phyloP scores from a whole-genome alignment of 2,113 vertebrate species.

The Uria lomvia region DNA sequence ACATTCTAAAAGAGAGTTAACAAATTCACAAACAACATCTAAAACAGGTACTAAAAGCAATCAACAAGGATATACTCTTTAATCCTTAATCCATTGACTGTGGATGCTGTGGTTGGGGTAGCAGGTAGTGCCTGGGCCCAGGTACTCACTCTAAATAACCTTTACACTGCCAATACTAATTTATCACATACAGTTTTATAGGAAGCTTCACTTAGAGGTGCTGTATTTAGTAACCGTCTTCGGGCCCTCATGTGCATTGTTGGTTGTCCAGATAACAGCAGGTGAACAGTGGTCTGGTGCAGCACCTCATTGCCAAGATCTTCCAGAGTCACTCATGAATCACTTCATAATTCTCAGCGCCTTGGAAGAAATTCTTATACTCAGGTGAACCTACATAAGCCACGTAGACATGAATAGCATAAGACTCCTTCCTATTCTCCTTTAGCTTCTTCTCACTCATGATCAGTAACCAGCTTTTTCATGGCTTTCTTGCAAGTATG shows the following conservation, averaged over 20 bases:
- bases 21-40: not conserved
- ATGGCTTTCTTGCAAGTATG: not conserved
- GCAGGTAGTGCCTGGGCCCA: not conserved
- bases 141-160: not conserved
- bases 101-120: not conserved
- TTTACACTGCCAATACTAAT: not conserved
- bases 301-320: not conserved
- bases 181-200: not conserved
- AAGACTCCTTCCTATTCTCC: not conserved
- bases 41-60: not conserved
- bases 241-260: not conserved
- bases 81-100: not conserved
- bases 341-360: not conserved
- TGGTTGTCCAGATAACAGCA: not conserved
- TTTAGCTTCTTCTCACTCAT: not conserved
- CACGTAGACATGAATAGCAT: not conserved
- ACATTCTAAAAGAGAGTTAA: not conserved
- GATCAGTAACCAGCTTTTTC: not conserved
- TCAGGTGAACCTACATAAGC: not conserved
- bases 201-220: not conserved
- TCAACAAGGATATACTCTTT: not conserved
- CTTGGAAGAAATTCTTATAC: not conserved
- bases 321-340: not conserved
- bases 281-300: not conserved
- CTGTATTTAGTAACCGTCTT: not conserved